These are phyloP conservation scores for Trididemnum miniatum DNA, from an alignment of 23 tunicate genomes.

Conservation along the genomic window DNA sequence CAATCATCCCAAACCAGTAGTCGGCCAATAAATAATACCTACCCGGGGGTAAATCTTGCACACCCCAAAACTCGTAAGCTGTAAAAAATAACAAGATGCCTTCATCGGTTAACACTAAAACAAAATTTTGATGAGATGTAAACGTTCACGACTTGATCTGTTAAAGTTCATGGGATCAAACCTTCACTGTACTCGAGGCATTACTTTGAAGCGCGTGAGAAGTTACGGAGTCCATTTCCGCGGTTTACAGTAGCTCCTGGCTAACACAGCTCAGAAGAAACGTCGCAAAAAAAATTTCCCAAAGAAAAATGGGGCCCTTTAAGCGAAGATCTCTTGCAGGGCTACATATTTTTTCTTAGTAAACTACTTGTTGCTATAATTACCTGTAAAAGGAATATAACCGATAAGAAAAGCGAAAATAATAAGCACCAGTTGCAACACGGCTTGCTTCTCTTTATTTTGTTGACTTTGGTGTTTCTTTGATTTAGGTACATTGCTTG, in stretches of 20 bases:
- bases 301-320: neutral
- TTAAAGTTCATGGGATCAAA: too few relatives aligned
- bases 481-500: neutral
- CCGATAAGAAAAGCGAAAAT: slow-evolving; percentile 35
- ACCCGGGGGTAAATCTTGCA: neutral
- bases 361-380: too few relatives aligned
- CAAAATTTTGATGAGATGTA: neutral
- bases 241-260: too few relatives aligned
- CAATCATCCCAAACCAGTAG: slow-evolving; percentile 87
- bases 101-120: too few relatives aligned
- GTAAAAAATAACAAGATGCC: neutral
- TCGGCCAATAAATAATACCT: slow-evolving; percentile 29
- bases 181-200: too few relatives aligned
- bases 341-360: neutral
- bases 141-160: too few relatives aligned
- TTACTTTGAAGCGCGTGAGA: too few relatives aligned
- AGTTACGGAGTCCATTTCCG: too few relatives aligned
- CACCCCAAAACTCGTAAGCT: slow-evolving; percentile 60
- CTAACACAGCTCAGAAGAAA: too few relatives aligned
- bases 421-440: slow-evolving; percentile 32
- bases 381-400: slow-evolving; percentile 39
- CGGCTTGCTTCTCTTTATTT: slow-evolving; percentile 23
- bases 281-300: neutral
- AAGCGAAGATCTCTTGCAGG: neutral
- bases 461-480: neutral